phyloP scores from a whole-genome alignment of 1,140 invertebrate genomes.

The Lanistes nyassanus region DNA sequence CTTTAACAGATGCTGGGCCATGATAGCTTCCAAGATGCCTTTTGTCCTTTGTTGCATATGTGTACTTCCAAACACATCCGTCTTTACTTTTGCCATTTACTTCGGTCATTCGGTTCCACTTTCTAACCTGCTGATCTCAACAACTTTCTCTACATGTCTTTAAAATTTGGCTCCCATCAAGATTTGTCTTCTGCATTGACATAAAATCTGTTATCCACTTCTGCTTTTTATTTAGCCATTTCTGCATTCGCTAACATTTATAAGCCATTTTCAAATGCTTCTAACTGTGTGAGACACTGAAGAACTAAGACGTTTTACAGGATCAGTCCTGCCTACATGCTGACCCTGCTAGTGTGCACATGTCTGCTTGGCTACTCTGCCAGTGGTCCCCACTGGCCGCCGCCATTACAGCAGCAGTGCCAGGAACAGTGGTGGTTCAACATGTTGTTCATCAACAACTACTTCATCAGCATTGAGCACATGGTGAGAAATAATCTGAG shows the following conservation, averaged over 20 bases:
- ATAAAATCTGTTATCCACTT: too few species aligned
- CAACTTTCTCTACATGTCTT: too few species aligned
- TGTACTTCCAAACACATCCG: too few species aligned
- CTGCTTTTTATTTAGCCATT: too few species aligned
- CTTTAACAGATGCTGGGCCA: too few species aligned
- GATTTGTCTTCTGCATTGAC: too few species aligned
- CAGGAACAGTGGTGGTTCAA: conserved; percentile 82
- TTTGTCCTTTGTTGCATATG: too few species aligned
- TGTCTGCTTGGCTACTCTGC: conserved; percentile 76
- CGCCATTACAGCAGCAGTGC: conserved; percentile 65
- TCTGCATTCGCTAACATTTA: not conserved
- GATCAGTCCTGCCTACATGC: conserved; percentile 84
- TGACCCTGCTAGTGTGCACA: conserved; percentile 81
- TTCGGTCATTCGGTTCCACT: too few species aligned
- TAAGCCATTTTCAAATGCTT: not conserved
- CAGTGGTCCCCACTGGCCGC: conserved; percentile 67
- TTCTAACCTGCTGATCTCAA: too few species aligned
- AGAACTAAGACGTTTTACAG: conserved; percentile 18
- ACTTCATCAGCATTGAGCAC: conserved; percentile 70
- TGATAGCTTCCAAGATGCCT: too few species aligned
- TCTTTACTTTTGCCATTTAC: too few species aligned
- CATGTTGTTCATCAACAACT: conserved; percentile 82
- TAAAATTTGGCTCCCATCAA: too few species aligned
- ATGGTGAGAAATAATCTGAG: conserved; percentile 5
- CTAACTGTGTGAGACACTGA: not conserved